These are phyloP conservation scores for Brenthis ino DNA, from an alignment of 2,888 invertebrate species.

Conservation along the genomic window DNA sequence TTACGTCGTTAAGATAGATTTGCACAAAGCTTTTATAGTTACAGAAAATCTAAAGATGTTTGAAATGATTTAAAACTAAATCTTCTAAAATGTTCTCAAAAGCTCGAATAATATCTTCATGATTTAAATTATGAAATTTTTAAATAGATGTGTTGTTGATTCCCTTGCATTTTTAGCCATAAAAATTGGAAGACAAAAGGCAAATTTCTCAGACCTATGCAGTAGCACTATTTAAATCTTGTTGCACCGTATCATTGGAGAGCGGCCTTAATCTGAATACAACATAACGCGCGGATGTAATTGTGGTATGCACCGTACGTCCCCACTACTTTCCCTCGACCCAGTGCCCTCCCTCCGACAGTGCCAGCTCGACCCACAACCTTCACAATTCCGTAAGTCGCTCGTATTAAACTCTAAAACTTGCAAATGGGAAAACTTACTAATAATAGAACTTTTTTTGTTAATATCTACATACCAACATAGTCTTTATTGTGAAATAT, in stretches of 20 bases:
- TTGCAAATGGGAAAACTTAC: background rate
- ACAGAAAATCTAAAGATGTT: background rate
- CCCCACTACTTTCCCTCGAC: constrained; percentile 80
- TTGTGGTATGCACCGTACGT: constrained; percentile 70
- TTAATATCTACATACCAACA: no score
- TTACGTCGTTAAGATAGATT: constrained; percentile 1
- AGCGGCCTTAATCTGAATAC: constrained; percentile 42
- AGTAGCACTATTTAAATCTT: constrained; percentile 32
- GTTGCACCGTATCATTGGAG: constrained; percentile 39
- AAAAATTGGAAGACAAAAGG: background rate
- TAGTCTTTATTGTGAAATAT: no score
- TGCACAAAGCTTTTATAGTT: background rate
- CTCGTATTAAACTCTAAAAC: constrained; percentile 41
- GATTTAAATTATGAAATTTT: no score
- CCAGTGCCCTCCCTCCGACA: constrained; percentile 74
- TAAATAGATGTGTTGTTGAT: no score
- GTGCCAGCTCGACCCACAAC: constrained; percentile 65
- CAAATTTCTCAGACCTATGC: background rate
- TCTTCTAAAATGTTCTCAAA: no score
- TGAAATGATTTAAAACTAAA: no score
- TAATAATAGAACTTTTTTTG: background rate
- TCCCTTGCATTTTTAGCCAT: no score
- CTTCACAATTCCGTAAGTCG: constrained; percentile 71
- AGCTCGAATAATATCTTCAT: no score
- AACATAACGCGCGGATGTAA: constrained; percentile 56